Percentiles rank a stretch among this genome's conserved stretches.
Evolutionary conservation across 2,888 invertebrate species (phyloP).

Genomic region (Exephanes ischioxanthus): DNA sequence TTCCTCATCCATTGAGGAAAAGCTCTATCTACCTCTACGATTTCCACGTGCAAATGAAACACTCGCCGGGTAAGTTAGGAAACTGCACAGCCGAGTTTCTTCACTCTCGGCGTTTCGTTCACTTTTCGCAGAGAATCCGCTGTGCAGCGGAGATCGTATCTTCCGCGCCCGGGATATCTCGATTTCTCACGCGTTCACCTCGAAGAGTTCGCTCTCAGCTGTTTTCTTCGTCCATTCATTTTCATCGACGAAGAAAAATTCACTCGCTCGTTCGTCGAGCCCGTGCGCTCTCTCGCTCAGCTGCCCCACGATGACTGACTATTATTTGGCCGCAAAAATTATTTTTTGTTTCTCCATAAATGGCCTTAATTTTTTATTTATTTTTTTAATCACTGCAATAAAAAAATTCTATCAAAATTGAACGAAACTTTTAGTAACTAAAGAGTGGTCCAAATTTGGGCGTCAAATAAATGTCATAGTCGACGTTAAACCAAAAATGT

Average conservation of each 20-base stretch:
- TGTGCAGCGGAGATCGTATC: constrained; percentile 30
- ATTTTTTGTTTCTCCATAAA: too few relatives aligned
- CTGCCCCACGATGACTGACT: too few relatives aligned
- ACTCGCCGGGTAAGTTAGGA: constrained; percentile 20
- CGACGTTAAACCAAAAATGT: background rate
- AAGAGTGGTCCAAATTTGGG: too few relatives aligned
- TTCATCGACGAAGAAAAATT: background rate
- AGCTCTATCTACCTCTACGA: constrained; percentile 47
- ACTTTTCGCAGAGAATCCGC: constrained; percentile 19
- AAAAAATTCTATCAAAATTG: too few relatives aligned
- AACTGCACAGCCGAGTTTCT: constrained; percentile 29
- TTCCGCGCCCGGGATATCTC: constrained; percentile 43
- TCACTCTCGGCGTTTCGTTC: constrained; percentile 31
- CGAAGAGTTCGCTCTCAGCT: constrained; percentile 8
- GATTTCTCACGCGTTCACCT: constrained; percentile 48
- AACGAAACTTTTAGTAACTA: too few relatives aligned
- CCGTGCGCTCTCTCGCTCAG: too few relatives aligned
- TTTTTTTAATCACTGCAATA: too few relatives aligned
- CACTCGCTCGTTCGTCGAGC: background rate
- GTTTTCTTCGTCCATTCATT: constrained; percentile 32
- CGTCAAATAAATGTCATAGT: too few relatives aligned
- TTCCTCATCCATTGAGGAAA: constrained; percentile 47
- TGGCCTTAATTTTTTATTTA: too few relatives aligned
- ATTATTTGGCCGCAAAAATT: too few relatives aligned
- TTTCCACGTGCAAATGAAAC: constrained; percentile 42